These are phyloP conservation scores for Laupala kohalensis DNA, from an alignment of 1,140 invertebrate genomes.

Conservation along the genomic window DNA sequence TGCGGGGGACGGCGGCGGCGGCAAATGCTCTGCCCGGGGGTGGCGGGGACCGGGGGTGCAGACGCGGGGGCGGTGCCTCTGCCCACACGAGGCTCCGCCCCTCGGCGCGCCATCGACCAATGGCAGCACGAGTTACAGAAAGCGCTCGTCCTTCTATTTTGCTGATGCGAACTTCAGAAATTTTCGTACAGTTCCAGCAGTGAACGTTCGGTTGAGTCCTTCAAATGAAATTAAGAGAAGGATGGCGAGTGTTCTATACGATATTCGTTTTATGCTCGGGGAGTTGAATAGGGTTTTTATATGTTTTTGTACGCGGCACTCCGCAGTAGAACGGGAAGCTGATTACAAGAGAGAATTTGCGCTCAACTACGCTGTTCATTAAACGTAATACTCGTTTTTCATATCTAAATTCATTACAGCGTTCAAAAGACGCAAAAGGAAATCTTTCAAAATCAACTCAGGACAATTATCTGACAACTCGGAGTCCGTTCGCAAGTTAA, in stretches of 20 bases:
- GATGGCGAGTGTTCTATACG: background rate
- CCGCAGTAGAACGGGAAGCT: background rate
- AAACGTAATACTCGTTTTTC: background rate
- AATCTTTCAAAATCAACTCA: background rate
- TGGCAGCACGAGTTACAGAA: background rate
- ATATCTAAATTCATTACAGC: too few species aligned
- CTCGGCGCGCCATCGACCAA: background rate
- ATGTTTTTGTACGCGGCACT: background rate
- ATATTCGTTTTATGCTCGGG: background rate
- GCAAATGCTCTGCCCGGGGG: background rate
- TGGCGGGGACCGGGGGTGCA: too few species aligned
- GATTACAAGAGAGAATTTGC: background rate
- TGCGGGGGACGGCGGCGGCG: too few species aligned
- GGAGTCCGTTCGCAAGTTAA: too few species aligned
- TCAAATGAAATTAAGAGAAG: background rate
- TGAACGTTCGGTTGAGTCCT: background rate
- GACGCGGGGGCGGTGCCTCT: too few species aligned
- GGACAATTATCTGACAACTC: too few species aligned
- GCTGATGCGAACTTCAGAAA: background rate
- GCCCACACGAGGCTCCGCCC: background rate
- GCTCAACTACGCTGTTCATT: background rate
- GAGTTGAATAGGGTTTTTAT: background rate
- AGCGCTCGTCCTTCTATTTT: background rate
- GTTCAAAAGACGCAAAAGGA: background rate
- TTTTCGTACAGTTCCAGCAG: background rate